Percentiles rank a stretch among this genome's conserved stretches.
These are phyloP conservation scores for Chlorocebus sabaeus DNA, from an alignment of 2,113 vertebrate species.

Conservation along the genomic window DNA sequence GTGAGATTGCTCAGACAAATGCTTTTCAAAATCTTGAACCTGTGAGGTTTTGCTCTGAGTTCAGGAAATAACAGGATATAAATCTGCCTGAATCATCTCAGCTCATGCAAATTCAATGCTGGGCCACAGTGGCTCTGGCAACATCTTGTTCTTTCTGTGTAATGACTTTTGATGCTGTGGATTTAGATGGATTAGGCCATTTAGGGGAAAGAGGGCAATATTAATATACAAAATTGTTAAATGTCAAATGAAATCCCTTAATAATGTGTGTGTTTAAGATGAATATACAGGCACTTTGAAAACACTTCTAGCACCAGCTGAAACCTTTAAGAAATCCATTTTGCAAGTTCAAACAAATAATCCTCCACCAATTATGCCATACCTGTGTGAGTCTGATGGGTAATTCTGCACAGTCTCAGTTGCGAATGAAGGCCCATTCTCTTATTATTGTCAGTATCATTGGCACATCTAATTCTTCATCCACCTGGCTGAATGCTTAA, in stretches of 20 bases:
- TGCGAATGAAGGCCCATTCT: constrained; percentile 71
- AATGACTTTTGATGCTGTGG: constrained; percentile 83
- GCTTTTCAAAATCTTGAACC: constrained; percentile 79
- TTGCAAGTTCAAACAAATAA: constrained; percentile 84
- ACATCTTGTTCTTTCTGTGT: constrained; percentile 82
- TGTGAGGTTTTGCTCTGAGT: constrained; percentile 76
- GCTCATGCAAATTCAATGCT: constrained; percentile 71
- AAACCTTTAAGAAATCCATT: constrained; percentile 84
- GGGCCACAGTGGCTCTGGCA: constrained; percentile 74
- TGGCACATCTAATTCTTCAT: constrained; percentile 69
- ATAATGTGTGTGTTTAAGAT: constrained; percentile 82
- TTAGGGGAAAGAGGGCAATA: constrained; percentile 83
- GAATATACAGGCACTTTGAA: constrained; percentile 81
- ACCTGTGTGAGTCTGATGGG: constrained; percentile 69
- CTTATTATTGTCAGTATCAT: constrained; percentile 64
- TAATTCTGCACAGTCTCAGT: constrained; percentile 72
- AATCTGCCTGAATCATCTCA: constrained; percentile 81
- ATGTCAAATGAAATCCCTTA: constrained; percentile 86
- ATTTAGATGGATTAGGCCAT: constrained; percentile 83
- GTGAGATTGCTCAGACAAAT: constrained; percentile 76
- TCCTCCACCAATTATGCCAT: constrained; percentile 77
- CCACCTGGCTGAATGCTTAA: constrained; percentile 58
- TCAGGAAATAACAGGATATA: constrained; percentile 84
- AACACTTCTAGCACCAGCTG: constrained; percentile 75
- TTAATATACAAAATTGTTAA: constrained; percentile 87